Evolutionary conservation across 1,140 invertebrate genomes (phyloP), one percentile per base, ranked within the genome.

Genomic region (Drosophila lacteicornis): DNA sequence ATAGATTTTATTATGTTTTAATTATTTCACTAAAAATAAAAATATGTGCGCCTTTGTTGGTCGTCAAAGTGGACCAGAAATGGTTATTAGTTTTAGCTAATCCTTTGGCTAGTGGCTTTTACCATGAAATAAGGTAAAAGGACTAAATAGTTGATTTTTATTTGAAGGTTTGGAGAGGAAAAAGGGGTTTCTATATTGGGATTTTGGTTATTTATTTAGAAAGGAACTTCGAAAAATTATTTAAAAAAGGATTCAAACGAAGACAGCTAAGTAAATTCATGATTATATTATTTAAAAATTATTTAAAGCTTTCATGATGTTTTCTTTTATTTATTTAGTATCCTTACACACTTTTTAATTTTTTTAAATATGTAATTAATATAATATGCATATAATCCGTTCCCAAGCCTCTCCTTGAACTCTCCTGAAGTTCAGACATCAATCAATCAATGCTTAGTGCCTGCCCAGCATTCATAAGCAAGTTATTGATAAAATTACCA

Each of bases 1-100:
- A 85, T 81, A 61, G 67, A 73, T 77, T 80, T 45, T 63, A 80
- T 80, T 75, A 69, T 75, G 58, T 42, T 68, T 84, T 65, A 68
- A 84, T 85, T 71, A 85, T 75, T 56, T 42, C 36, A 17, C 36
- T 43, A 46, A 57, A 81, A 81, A 73, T 56, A 66, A 55, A 71
- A 81, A 73, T 46, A 62, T 42, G 51, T 46, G 40, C 25, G 42
- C 43, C 67, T 57, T 49, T 68, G 47, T 46, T 27, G 4, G 12
- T 8, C 15, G 9, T 11, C 22, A 36, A 62, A 22, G 19, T n/a
- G 33, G 12, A n/a, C 27, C 4, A n/a, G 33, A 25, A 56, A 45
- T 46, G 36, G 36, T n/a, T 22, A 43, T 69, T 69, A 36, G 62
- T 69, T 70, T 49, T 36, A 42, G 27, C 12, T 71, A 36, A 36